Evolutionary conservation across 2,888 invertebrate species (phyloP).

Genomic region (Ptychoptera contaminata): DNA sequence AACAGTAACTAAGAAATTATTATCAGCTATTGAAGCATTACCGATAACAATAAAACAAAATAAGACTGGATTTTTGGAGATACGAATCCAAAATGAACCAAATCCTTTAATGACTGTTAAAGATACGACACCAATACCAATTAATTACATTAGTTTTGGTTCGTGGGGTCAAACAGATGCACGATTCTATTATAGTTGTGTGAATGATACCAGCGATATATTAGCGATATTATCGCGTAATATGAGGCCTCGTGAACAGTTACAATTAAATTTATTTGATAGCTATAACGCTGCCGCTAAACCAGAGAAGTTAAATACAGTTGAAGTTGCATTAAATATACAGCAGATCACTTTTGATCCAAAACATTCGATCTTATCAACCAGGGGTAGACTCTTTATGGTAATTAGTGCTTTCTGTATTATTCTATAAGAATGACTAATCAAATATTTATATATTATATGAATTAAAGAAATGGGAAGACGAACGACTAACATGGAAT

Average conservation of each 20-base stretch:
- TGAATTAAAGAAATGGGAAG: constrained; percentile 41
- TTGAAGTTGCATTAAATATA: constrained; percentile 21
- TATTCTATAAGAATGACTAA: constrained; percentile 3
- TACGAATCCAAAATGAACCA: constrained; percentile 26
- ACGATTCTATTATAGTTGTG: constrained; percentile 52
- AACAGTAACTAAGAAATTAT: constrained; percentile 35
- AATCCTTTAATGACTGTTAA: constrained; percentile 41
- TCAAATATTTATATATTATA: constrained; percentile 4
- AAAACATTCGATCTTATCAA: constrained; percentile 17
- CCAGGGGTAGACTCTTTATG: constrained; percentile 29
- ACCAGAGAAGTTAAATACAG: constrained; percentile 16
- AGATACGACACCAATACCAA: constrained; percentile 41
- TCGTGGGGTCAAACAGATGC: constrained; percentile 49
- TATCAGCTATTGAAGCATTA: constrained; percentile 43
- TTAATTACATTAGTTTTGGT: constrained; percentile 51
- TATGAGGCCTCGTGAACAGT: constrained; percentile 34
- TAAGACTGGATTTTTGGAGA: constrained; percentile 29
- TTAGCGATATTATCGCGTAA: constrained; percentile 16
- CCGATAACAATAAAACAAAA: constrained; percentile 49
- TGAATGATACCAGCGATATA: constrained; percentile 10
- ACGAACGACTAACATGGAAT: constrained; percentile 44
- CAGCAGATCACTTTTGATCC: constrained; percentile 20
- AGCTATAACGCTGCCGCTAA: constrained; percentile 30
- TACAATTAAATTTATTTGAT: constrained; percentile 35
- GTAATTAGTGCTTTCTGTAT: constrained; percentile 19